phyloP scores from a whole-genome alignment of 1,140 invertebrate species.

The Nasonia longicornis region DNA sequence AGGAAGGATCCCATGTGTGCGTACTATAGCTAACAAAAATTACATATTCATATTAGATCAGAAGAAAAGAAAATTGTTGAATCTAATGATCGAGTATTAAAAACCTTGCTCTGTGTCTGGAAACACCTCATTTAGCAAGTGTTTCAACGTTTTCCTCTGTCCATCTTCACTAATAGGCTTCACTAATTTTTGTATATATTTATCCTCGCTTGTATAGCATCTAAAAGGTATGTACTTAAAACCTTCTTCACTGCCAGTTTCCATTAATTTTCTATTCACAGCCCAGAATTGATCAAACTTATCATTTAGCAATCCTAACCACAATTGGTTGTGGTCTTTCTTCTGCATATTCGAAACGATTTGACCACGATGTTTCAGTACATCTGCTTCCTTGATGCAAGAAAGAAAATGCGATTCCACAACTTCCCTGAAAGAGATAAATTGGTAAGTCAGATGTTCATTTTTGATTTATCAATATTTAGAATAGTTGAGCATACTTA shows the following conservation, averaged over 20 bases:
- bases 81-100: background rate
- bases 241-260: constrained; percentile 79
- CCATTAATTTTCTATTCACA: constrained; percentile 95
- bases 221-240: constrained; percentile 95
- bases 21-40: constrained; percentile 75
- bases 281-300: constrained; percentile 99
- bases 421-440: constrained; percentile 78
- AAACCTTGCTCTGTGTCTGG: constrained; percentile 72
- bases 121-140: constrained; percentile 80
- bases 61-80: background rate
- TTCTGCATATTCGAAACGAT: constrained; percentile 96
- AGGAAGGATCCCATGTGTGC: constrained; percentile 91
- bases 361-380: constrained; percentile 92
- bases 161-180: constrained; percentile 81
- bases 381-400: constrained; percentile 97
- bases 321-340: constrained; percentile 97
- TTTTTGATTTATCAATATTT: constrained; percentile 31
- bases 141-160: constrained; percentile 78
- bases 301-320: constrained; percentile 94
- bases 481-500: constrained; percentile 71
- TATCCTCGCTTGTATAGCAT: constrained; percentile 84
- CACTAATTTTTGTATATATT: constrained; percentile 81
- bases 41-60: background rate
- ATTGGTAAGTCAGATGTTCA: background rate
- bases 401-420: constrained; percentile 96